These are phyloP conservation scores for Junco hyemalis DNA, from an alignment of 2,113 vertebrate genomes.

Conservation along the genomic window DNA sequence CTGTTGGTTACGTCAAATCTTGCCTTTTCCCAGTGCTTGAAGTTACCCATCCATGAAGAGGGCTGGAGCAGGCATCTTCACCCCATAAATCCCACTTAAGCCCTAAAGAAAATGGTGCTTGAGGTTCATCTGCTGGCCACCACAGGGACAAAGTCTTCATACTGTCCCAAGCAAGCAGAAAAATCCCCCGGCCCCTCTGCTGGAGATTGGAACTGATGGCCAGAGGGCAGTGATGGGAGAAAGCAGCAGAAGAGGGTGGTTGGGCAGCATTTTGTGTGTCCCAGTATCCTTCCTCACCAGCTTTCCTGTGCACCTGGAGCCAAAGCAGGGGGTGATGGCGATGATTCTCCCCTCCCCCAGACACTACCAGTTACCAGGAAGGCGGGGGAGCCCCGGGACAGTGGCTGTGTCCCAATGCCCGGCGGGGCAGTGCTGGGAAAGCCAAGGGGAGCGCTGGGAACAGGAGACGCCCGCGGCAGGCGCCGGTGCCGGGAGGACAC, in stretches of 20 bases:
- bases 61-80: neutral
- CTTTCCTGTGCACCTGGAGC: neutral
- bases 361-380: neutral
- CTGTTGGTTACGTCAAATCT: neutral
- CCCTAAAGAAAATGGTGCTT: neutral
- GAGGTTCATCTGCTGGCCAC: neutral
- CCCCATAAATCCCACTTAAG: neutral
- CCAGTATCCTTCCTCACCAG: neutral
- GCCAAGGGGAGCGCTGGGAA: neutral
- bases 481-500: neutral
- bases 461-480: neutral
- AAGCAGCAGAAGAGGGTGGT: neutral
- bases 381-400: neutral
- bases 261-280: rapidly evolving
- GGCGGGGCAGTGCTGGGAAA: neutral
- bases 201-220: neutral
- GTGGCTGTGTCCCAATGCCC: rapidly evolving
- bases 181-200: rapidly evolving
- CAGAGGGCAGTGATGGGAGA: neutral
- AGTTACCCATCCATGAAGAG: neutral
- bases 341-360: neutral
- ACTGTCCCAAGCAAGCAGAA: neutral
- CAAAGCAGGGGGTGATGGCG: neutral
- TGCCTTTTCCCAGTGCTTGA: neutral
- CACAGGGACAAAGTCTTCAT: neutral